Conservation (phyloP, 2,113 vertebrate species). For the Rynchops niger region DNA sequence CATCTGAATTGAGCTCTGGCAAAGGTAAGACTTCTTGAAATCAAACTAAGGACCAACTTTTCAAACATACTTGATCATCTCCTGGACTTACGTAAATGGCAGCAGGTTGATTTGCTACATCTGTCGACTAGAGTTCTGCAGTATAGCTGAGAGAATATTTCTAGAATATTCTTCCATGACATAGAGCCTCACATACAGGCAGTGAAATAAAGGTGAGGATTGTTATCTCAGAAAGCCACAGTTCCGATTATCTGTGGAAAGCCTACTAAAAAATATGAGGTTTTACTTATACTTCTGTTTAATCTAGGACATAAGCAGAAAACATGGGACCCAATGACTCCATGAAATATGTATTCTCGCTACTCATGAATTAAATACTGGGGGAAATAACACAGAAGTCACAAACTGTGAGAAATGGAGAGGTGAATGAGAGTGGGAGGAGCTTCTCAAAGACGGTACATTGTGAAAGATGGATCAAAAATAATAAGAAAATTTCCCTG, state of each 20-base stretch:
- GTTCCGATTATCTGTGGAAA: not conserved
- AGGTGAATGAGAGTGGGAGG: not conserved
- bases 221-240: not conserved
- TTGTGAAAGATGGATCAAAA: not conserved
- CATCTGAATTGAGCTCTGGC: not conserved
- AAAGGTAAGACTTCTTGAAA: not conserved
- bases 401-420: not conserved
- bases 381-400: not conserved
- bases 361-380: not conserved
- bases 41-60: not conserved
- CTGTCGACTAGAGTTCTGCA: not conserved
- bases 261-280: not conserved
- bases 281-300: not conserved
- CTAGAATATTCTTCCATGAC: not conserved
- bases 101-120: not conserved
- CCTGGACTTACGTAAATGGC: not conserved
- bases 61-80: not conserved
- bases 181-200: not conserved
- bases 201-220: not conserved
- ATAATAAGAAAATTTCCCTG: not conserved
- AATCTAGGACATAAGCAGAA: not conserved
- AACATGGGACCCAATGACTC: not conserved
- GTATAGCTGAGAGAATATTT: slow-evolving; percentile 10
- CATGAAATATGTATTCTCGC: not conserved
- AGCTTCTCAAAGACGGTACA: not conserved